Evolutionary conservation across 2,888 invertebrate genomes (phyloP), one percentile per base, ranked within the genome.

Genomic region (Aphidius colemani): DNA sequence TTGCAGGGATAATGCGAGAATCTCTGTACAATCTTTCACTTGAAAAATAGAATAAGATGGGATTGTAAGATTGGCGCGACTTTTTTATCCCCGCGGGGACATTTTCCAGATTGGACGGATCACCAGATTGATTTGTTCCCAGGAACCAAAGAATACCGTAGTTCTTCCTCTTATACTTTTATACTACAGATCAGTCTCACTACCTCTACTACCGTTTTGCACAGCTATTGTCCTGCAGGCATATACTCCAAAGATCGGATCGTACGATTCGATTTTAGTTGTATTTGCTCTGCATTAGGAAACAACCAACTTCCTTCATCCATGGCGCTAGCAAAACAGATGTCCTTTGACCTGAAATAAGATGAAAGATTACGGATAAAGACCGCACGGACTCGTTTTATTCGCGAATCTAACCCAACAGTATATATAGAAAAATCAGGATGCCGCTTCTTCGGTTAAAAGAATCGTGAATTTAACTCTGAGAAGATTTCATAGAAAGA

Each of bases 271-370:
- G 69, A 69, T 67, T 71, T 67, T 66, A 71, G 70, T 71, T 73
- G 73, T 72, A 70, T 74, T 74, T 74, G 72, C 72, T 67, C 70
- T 70, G 74, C 72, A 74, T 74, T 73, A 73, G 71, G 70, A 72
- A 70, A 72, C 72, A 67, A 66, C 65, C 70, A 71, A 74, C 72
- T 74, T 74, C 71, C 71, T 67, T 63, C 64, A 53, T 63, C 45
- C 44, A 30, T 55, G 59, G 55, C 59, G 58, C 53, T 60, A 39
- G 59, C 60, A 68, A 66, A 66, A 53, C 65, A 66, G 61, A 73
- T 72, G 72, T 73, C 71, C 71, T 71, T 64, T 74, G 74, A 71
- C 72, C 74, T 72, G 73, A 71, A 74, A 74, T 70, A 69, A 72
- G 72, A 74, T 74, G 71, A 74, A 72, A 75, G 74, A 75, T 68